These are phyloP conservation scores for Sciurus niger DNA, from an alignment of 2,113 vertebrate genomes.

Conservation along the genomic window DNA sequence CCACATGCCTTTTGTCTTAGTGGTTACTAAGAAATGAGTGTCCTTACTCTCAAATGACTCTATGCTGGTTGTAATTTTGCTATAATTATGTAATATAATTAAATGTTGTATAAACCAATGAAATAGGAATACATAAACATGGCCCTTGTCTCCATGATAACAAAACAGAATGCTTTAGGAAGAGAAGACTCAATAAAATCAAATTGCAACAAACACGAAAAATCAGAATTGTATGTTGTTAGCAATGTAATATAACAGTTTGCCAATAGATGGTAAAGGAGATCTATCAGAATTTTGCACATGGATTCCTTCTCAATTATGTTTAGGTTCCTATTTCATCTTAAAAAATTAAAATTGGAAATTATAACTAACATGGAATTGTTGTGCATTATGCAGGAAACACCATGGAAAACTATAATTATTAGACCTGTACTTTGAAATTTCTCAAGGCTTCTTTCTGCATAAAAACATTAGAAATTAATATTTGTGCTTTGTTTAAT, in stretches of 20 bases:
- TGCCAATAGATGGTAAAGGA: background rate
- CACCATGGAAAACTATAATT: background rate
- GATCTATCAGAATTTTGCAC: background rate
- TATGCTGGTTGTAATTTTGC: conserved; percentile 33
- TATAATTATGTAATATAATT: background rate
- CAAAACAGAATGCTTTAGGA: background rate
- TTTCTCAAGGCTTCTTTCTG: background rate
- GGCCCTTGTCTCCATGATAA: background rate
- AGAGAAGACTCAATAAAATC: background rate
- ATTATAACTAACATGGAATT: background rate
- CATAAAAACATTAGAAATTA: background rate
- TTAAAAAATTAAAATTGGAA: background rate
- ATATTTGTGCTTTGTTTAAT: background rate
- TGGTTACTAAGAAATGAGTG: background rate
- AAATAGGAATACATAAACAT: background rate
- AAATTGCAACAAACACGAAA: background rate
- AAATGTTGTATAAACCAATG: background rate
- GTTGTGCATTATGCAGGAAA: background rate
- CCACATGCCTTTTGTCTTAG: background rate
- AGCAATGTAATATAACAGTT: background rate
- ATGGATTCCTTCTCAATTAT: background rate
- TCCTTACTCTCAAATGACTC: conserved; percentile 12
- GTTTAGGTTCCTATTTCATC: background rate
- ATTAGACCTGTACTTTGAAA: background rate
- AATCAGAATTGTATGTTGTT: background rate